Percentiles rank a stretch among this genome's conserved stretches.
Conservation (phyloP, 30 jellyfish, hydroid and myxozoan species). For the Aurelia coerulea region DNA sequence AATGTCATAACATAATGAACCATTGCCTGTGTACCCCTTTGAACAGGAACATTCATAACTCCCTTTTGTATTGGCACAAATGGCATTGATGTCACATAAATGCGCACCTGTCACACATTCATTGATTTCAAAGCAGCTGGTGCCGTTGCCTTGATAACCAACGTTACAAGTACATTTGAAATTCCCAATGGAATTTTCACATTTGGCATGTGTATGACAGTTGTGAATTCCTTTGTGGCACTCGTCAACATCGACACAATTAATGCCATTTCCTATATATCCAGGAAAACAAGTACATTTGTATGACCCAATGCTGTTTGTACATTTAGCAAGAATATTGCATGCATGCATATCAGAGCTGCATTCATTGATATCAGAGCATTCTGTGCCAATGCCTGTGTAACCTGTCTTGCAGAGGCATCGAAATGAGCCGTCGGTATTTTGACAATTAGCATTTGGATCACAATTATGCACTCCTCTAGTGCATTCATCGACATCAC, state of each 20-base stretch:
- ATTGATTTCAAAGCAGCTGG: slow-evolving; percentile 37
- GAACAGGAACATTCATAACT: slow-evolving; percentile 62
- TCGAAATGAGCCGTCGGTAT: slow-evolving; percentile 5
- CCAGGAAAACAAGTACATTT: slow-evolving; percentile 59
- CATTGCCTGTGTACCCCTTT: slow-evolving; percentile 83
- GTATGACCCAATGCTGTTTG: slow-evolving; percentile 57
- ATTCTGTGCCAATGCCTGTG: too few relatives aligned
- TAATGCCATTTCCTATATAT: slow-evolving; percentile 53
- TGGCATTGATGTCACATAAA: slow-evolving; percentile 33
- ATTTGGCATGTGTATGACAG: too few relatives aligned
- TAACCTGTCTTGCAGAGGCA: background rate
- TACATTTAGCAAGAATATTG: slow-evolving; percentile 56
- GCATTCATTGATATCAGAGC: slow-evolving; percentile 56
- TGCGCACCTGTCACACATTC: slow-evolving; percentile 41
- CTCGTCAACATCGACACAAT: slow-evolving; percentile 58
- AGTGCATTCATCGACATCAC: slow-evolving; percentile 26
- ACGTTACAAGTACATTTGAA: slow-evolving; percentile 29
- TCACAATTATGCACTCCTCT: background rate
- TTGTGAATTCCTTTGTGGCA: slow-evolving; percentile 8
- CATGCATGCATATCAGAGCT: slow-evolving; percentile 6
- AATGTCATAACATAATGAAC: slow-evolving; percentile 53
- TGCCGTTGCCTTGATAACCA: slow-evolving; percentile 66
- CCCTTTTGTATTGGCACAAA: slow-evolving; percentile 48
- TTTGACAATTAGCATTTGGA: slow-evolving; percentile 4
- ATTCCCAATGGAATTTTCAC: slow-evolving; percentile 29